phyloP scores from a whole-genome alignment of 2,797 vertebrate species.

The Enteromius argenteus region DNA sequence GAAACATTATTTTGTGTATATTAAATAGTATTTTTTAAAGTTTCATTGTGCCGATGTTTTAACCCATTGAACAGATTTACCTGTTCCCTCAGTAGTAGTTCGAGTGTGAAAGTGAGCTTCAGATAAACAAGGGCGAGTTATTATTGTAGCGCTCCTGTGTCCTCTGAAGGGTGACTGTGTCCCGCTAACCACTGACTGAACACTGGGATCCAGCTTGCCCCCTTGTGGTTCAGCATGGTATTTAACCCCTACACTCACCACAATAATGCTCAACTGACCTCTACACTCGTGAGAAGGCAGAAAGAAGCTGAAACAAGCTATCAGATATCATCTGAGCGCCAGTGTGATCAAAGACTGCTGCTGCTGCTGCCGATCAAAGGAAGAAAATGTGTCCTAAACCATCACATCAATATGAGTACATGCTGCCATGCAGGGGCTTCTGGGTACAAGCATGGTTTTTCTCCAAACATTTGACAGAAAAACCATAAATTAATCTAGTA shows the following conservation, averaged over 20 bases:
- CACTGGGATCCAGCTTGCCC: slow-evolving; percentile 60
- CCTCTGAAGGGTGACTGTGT: slow-evolving; percentile 27
- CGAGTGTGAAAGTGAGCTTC: neutral
- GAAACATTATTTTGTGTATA: neutral
- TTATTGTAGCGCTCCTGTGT: neutral
- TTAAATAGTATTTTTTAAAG: neutral
- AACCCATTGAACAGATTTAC: neutral
- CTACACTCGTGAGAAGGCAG: neutral
- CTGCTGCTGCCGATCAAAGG: neutral
- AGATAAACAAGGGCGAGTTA: neutral
- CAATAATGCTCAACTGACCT: slow-evolving; percentile 29
- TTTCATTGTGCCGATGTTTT: neutral
- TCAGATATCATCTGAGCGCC: neutral
- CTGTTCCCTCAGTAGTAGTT: neutral
- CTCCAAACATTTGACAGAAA: neutral
- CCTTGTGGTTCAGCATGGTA: slow-evolving; percentile 67
- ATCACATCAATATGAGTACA: neutral
- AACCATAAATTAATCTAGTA: neutral
- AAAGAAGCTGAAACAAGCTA: neutral
- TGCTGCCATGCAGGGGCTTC: neutral
- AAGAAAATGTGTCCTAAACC: no score
- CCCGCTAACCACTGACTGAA: slow-evolving; percentile 32
- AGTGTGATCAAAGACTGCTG: neutral
- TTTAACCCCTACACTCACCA: slow-evolving; percentile 43
- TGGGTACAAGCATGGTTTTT: neutral